phyloP scores from a whole-genome alignment of 2,797 vertebrate species.

The Cephalopachus bancanus region DNA sequence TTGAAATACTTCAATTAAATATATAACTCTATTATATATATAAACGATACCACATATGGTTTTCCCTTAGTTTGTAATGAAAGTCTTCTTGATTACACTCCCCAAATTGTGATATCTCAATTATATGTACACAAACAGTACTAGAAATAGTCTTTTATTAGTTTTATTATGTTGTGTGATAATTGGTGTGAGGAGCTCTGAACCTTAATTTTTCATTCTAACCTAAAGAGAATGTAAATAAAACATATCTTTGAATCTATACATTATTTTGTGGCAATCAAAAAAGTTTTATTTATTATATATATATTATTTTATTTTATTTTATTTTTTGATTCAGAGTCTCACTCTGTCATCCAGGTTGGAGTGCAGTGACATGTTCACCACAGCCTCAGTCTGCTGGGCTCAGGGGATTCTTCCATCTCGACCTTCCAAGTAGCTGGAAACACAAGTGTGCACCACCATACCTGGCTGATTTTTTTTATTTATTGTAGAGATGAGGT shows the following conservation, averaged over 20 bases:
- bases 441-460: no score
- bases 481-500: no score
- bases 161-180: not conserved
- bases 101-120: not conserved
- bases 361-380: no score
- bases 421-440: no score
- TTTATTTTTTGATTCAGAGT: no score
- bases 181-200: not conserved
- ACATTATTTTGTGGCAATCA: slow-evolving; percentile 6
- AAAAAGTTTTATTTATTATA: not conserved
- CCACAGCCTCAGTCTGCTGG: no score
- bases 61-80: not conserved
- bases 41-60: no score
- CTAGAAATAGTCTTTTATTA: not conserved
- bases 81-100: not conserved
- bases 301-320: no score
- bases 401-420: no score
- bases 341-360: no score
- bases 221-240: not conserved
- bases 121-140: not conserved
- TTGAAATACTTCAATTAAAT: not conserved
- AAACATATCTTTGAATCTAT: not conserved
- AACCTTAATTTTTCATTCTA: not conserved
- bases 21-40: not conserved
- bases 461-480: no score